These are phyloP conservation scores for Liparis tanakae DNA, from an alignment of 2,797 vertebrate species.

Conservation along the genomic window DNA sequence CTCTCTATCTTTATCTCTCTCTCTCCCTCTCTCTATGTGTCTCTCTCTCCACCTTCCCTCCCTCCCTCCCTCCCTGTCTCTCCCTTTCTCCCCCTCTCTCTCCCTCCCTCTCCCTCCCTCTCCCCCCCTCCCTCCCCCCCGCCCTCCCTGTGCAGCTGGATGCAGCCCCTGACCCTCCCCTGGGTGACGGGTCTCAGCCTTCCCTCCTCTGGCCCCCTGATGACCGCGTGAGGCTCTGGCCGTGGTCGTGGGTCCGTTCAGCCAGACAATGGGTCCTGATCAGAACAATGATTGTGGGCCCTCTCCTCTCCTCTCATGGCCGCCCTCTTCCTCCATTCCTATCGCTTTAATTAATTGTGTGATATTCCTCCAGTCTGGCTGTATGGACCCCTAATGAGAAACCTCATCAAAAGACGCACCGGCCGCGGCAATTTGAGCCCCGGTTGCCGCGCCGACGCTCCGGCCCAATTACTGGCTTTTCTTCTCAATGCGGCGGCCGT, in stretches of 20 bases:
- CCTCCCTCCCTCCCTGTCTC: neutral
- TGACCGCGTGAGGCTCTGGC: constrained; percentile 74
- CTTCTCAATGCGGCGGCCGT: constrained; percentile 36
- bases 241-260: constrained; percentile 74
- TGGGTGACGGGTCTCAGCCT: constrained; percentile 49
- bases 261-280: constrained; percentile 82
- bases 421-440: constrained; percentile 75
- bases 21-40: constrained; percentile 4
- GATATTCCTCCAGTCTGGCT: constrained; percentile 81
- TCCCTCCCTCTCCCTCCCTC: neutral
- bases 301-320: constrained; percentile 69
- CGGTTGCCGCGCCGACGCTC: constrained; percentile 60
- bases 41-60: constrained; percentile 7
- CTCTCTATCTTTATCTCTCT: constrained; percentile 9
- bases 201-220: constrained; percentile 71
- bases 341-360: constrained; percentile 86
- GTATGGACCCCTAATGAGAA: constrained; percentile 84
- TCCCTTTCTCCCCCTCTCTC: constrained; percentile 9
- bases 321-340: constrained; percentile 76
- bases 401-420: constrained; percentile 80
- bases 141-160: constrained; percentile 57
- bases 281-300: constrained; percentile 81
- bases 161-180: constrained; percentile 78
- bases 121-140: neutral
- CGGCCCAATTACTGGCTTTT: constrained; percentile 70